Evolutionary conservation across 2,888 invertebrate genomes (phyloP).

Genomic region (Perithous albicinctus): DNA sequence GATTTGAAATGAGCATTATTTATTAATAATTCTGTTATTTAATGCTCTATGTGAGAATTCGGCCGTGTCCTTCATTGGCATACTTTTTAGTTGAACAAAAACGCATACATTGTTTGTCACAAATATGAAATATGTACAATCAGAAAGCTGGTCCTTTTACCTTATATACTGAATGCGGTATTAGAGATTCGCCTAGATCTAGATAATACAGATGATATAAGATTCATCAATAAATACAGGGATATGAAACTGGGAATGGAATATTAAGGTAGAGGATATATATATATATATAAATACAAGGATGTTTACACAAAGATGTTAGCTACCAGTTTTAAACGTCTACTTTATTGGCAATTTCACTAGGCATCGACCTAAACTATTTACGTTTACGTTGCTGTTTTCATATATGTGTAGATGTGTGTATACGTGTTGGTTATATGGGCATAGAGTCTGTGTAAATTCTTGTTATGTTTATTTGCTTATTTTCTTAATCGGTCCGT

Average conservation of each 20-base stretch:
- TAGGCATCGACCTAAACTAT: conserved; percentile 84
- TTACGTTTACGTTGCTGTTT: conserved; percentile 80
- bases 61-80: too few relatives aligned
- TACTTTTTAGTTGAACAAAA: too few relatives aligned
- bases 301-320: conserved; percentile 84
- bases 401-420: conserved; percentile 77
- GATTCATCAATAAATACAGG: conserved; percentile 53
- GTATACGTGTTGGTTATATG: conserved; percentile 52
- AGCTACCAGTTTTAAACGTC: conserved; percentile 85
- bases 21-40: too few relatives aligned
- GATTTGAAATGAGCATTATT: too few relatives aligned
- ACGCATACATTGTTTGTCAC: neutral
- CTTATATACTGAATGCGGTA: conserved; percentile 14
- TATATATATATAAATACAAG: conserved; percentile 74
- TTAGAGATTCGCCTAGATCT: conserved; percentile 42
- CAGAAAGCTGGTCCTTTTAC: neutral
- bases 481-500: neutral
- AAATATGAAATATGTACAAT: neutral
- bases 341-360: conserved; percentile 85
- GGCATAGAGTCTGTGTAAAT: conserved; percentile 24
- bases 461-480: neutral
- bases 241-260: conserved; percentile 61
- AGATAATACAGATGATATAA: conserved; percentile 35
- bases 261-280: conserved; percentile 63
- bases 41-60: neutral